Evolutionary conservation across 2,888 invertebrate genomes (phyloP), one percentile per base, ranked within the genome.

Genomic region (Melinopterus prodromus): DNA sequence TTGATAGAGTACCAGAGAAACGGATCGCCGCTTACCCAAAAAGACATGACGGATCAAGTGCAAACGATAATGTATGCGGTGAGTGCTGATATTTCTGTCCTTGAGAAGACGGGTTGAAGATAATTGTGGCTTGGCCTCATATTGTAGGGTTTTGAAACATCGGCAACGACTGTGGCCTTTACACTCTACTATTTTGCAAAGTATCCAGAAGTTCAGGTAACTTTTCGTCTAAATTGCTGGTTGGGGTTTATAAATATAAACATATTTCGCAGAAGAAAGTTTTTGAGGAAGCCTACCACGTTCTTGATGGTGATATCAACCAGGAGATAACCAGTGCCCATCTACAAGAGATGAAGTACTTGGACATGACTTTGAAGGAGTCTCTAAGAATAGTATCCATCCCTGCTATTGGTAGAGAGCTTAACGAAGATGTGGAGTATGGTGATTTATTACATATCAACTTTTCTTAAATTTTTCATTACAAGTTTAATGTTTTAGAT

Each of bases 21-120:
- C 7, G 77, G 78, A 9, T 53, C 76, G 14, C n/a, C 76, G 15
- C 75, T 82, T 70, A 81, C 75, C 0, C 80, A 82, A 69, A 81
- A 82, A 14, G 83, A 83, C 35, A 78, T 83, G 9, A 71, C 80
- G 6, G 82, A 83, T 69, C 82, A 83, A 77, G 79, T 83, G 9
- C 80, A 83, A 78, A 83, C 83, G 35, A 81, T 83, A 71, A 81
- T 83, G 82, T 81, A 82, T 77, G 70, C 82, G 6, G 83, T 83
- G 78, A 81, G 77, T 79, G 53, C 1, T 12, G 7, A 53, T 53
- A 53, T 9, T 53, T 53, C 3, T 53, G 7, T 12, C 3, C 26
- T 26, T 26, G 26, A 26, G 26, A 26, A 26, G 26, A 26, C 26
- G 3, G 3, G 2, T 26, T 26, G 26, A 26, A 26, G 26, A 26